These are phyloP conservation scores for Mallateleia sp. DNA, from an alignment of 2,888 invertebrate genomes.

Conservation along the genomic window DNA sequence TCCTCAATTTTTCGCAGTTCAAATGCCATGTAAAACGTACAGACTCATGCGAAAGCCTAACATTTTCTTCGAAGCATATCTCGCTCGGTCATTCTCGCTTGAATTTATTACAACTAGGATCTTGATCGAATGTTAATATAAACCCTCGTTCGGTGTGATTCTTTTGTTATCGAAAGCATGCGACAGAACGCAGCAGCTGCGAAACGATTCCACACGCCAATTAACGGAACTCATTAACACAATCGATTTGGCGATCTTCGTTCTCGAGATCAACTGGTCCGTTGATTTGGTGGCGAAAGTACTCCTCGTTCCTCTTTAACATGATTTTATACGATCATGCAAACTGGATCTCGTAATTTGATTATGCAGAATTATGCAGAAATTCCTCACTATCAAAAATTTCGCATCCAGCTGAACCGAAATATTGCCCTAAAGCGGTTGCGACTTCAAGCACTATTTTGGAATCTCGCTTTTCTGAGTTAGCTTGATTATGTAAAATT, in stretches of 20 bases:
- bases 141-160: too few relatives aligned
- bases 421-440: not conserved
- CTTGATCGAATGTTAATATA: too few relatives aligned
- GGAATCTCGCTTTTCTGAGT: not conserved
- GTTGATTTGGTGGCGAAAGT: slow-evolving; percentile 74
- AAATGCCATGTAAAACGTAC: too few relatives aligned
- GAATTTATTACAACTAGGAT: too few relatives aligned
- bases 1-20: too few relatives aligned
- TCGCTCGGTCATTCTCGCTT: too few relatives aligned
- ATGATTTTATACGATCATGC: not conserved
- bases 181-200: too few relatives aligned
- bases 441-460: not conserved
- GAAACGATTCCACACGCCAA: slow-evolving; percentile 84
- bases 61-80: too few relatives aligned
- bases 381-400: too few relatives aligned
- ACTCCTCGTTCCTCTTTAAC: slow-evolving; percentile 7
- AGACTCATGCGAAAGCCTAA: too few relatives aligned
- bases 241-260: slow-evolving; percentile 83
- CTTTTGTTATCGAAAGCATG: too few relatives aligned
- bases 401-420: too few relatives aligned
- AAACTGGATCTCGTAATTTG: not conserved
- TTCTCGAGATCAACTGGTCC: slow-evolving; percentile 69
- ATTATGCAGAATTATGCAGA: not conserved
- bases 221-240: slow-evolving; percentile 87
- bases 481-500: not conserved